A percentile compares a stretch with the other conserved stretches of the same genome.
These are phyloP conservation scores for Harpalus rubripes DNA, from an alignment of 2,888 invertebrate genomes.

Conservation along the genomic window DNA sequence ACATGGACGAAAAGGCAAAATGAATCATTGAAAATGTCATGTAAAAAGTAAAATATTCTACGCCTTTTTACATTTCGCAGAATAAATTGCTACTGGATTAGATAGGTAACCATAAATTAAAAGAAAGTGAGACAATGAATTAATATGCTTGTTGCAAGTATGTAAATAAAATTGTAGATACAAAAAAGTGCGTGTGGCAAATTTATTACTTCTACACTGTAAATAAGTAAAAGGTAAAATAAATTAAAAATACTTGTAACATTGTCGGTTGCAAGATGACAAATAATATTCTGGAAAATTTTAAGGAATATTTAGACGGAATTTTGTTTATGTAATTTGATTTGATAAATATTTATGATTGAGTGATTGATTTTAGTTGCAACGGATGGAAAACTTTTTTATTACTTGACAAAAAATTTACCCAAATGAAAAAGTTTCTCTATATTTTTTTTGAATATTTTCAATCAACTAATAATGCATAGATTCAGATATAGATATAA, in stretches of 20 bases:
- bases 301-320: too few relatives aligned
- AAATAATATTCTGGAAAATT: too few relatives aligned
- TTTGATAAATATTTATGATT: too few relatives aligned
- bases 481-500: too few relatives aligned
- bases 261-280: too few relatives aligned
- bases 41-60: background rate
- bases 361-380: too few relatives aligned
- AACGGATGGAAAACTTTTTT: too few relatives aligned
- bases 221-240: background rate
- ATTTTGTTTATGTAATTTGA: too few relatives aligned
- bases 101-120: background rate
- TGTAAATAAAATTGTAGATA: background rate
- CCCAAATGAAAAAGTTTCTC: too few relatives aligned
- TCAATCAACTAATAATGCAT: too few relatives aligned
- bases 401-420: too few relatives aligned
- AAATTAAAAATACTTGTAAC: background rate
- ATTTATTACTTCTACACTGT: background rate
- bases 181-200: background rate
- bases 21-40: background rate
- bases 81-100: background rate
- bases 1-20: background rate
- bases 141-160: background rate
- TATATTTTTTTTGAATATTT: too few relatives aligned
- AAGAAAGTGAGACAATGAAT: background rate
- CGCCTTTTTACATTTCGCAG: background rate